These are phyloP conservation scores for Polypedilum pembai DNA, from an alignment of 1,140 invertebrate genomes.

Conservation along the genomic window DNA sequence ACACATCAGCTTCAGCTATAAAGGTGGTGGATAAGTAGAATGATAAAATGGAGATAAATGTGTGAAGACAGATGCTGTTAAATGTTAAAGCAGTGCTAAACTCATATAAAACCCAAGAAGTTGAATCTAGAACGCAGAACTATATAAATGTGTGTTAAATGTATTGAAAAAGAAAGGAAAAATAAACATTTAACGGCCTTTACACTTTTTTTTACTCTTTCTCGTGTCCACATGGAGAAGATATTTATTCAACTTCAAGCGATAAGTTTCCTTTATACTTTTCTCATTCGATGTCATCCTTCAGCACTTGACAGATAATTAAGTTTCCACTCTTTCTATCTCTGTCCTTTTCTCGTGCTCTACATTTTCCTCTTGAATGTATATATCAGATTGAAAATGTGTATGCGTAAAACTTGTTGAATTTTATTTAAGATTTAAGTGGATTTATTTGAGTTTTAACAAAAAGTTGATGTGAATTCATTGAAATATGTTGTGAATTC, in stretches of 20 bases:
- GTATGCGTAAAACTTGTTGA: too few relatives aligned
- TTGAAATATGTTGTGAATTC: too few relatives aligned
- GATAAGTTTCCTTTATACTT: conserved; percentile 17
- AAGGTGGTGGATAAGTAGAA: background rate
- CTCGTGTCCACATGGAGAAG: background rate
- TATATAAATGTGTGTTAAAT: background rate
- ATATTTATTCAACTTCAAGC: conserved; percentile 17
- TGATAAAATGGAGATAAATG: conserved; percentile 10
- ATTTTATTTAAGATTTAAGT: background rate
- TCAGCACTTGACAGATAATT: conserved; percentile 24
- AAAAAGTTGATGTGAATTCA: too few relatives aligned
- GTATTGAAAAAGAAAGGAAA: conserved; percentile 29
- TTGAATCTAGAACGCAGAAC: conserved; percentile 1
- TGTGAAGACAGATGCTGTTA: conserved; percentile 2
- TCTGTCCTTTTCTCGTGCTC: background rate
- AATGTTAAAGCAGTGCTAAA: conserved; percentile 6
- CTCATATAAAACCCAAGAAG: conserved; percentile 21
- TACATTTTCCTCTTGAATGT: background rate
- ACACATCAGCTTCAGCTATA: background rate
- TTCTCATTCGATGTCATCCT: background rate
- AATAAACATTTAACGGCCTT: conserved; percentile 29
- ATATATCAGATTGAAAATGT: too few relatives aligned
- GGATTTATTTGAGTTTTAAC: background rate
- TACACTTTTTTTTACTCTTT: background rate
- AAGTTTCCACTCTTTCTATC: background rate